Evolutionary conservation across 1,140 invertebrate genomes (phyloP).

Genomic region (Araneus ventricosus): DNA sequence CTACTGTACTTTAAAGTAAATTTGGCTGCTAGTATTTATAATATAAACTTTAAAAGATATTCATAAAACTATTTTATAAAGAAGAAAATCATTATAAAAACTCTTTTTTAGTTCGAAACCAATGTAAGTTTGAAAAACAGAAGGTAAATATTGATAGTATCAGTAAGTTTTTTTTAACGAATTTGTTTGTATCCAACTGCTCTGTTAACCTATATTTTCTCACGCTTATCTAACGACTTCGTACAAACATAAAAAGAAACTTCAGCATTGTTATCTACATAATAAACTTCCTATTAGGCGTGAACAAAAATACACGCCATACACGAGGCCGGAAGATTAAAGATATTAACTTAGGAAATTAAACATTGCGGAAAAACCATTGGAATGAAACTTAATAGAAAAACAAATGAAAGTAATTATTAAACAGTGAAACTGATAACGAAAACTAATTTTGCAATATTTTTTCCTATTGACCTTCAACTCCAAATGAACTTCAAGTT

Average conservation of each 20-base stretch:
- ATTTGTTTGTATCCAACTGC: background rate
- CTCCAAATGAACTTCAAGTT: no score
- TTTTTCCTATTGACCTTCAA: no score
- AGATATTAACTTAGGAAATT: background rate
- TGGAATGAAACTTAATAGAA: background rate
- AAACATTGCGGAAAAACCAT: background rate
- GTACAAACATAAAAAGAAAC: background rate
- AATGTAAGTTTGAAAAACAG: background rate
- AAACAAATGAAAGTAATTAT: no score
- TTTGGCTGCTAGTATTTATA: no score
- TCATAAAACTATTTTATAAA: no score
- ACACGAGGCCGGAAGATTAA: background rate
- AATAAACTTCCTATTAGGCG: conserved; percentile 20
- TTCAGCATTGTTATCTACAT: background rate
- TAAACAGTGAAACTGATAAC: no score
- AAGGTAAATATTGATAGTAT: background rate
- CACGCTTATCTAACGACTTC: background rate
- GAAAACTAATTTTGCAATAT: no score
- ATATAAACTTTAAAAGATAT: no score
- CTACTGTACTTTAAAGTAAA: no score
- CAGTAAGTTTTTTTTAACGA: background rate
- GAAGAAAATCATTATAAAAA: no score
- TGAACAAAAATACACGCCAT: background rate
- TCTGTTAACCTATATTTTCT: conserved; percentile 18
- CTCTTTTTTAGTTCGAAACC: no score